Evolutionary conservation across 2,113 vertebrate species (phyloP).

Genomic region (Todiramphus saurophagus): DNA sequence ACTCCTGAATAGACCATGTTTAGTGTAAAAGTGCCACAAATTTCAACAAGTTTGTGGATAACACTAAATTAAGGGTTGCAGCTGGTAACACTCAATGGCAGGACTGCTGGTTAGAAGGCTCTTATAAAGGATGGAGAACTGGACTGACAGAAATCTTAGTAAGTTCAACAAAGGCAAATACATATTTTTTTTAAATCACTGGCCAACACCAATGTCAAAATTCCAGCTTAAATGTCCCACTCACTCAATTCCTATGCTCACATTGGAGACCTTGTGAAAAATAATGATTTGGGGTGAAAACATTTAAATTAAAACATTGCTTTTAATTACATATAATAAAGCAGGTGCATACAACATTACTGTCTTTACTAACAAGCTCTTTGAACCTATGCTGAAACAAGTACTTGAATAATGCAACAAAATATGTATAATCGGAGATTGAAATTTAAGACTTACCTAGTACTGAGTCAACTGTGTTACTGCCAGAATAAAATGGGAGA

Average conservation of each 20-base stretch:
- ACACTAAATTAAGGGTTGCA: neutral
- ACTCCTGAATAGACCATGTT: neutral
- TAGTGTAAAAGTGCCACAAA: neutral
- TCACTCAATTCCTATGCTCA: neutral
- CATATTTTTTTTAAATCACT: neutral
- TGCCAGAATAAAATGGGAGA: slow-evolving; percentile 81
- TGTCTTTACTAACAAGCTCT: neutral
- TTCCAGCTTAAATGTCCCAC: neutral
- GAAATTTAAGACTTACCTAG: slow-evolving; percentile 77
- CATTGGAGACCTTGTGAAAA: neutral
- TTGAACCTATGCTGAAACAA: neutral
- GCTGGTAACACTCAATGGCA: neutral
- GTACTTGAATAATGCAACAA: neutral
- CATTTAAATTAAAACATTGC: neutral
- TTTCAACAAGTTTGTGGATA: neutral
- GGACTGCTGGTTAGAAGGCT: neutral
- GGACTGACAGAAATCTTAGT: neutral
- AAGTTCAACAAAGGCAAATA: neutral
- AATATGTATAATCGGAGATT: neutral
- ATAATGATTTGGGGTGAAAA: neutral
- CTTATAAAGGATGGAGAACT: neutral
- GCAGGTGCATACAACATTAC: neutral
- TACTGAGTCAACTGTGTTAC: slow-evolving; percentile 85
- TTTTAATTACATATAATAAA: neutral
- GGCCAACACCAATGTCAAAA: neutral